Evolutionary conservation across 53 echinoderm and acorn worm species (phyloP).

Genomic region (Paelopatides confundens): DNA sequence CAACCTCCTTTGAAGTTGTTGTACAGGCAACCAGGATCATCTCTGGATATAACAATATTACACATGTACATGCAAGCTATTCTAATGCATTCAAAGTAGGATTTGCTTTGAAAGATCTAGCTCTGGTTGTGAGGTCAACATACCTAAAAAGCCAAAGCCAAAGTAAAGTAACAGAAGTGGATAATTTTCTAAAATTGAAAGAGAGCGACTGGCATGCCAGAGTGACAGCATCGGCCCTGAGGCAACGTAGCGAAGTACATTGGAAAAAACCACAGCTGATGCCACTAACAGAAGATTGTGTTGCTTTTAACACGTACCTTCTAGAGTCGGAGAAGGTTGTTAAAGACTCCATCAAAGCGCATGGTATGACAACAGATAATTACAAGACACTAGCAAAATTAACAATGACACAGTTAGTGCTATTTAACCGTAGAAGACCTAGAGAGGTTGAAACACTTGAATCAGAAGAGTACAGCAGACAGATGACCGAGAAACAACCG

Average conservation of each 20-base stretch:
- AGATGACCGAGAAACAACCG: background rate
- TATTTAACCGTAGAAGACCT: slow-evolving; percentile 37
- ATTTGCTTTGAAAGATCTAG: slow-evolving; percentile 46
- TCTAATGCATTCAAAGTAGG: slow-evolving; percentile 41
- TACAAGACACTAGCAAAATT: slow-evolving; percentile 10
- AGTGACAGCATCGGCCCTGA: slow-evolving; percentile 30
- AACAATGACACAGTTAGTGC: background rate
- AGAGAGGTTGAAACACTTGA: slow-evolving; percentile 27
- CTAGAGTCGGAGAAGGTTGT: background rate
- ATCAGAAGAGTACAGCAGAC: background rate
- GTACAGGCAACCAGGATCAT: slow-evolving; percentile 14
- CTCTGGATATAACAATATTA: slow-evolving; percentile 41
- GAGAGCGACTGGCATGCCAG: slow-evolving; percentile 22
- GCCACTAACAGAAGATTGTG: slow-evolving; percentile 48
- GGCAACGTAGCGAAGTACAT: slow-evolving; percentile 14
- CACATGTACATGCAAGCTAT: background rate
- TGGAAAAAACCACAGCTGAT: slow-evolving; percentile 30
- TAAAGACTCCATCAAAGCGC: background rate
- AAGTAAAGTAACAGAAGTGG: background rate
- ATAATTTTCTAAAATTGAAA: slow-evolving; percentile 38
- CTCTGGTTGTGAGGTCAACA: slow-evolving; percentile 38
- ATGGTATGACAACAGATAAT: background rate
- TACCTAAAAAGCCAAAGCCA: slow-evolving; percentile 15
- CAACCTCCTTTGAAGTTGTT: slow-evolving; percentile 11
- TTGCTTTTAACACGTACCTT: slow-evolving; percentile 35